A percentile compares a stretch with the other conserved stretches of the same genome.
Conservation (phyloP, 2,888 invertebrate species). For the Criorhina ranunculi region DNA sequence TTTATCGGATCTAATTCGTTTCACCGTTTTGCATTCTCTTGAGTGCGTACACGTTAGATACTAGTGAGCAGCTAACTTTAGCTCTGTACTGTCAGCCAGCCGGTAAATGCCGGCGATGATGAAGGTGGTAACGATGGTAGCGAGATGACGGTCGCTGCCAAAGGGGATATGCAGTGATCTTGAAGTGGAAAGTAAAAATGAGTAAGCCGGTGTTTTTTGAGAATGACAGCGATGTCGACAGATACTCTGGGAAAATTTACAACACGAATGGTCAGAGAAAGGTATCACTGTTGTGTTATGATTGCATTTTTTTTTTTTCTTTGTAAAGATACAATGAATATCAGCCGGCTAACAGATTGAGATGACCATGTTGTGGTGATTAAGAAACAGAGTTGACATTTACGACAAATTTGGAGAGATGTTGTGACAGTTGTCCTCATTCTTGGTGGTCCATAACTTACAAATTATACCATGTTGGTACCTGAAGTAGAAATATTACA, state of each 20-base stretch:
- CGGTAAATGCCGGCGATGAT: slow-evolving; percentile 63
- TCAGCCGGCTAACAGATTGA: slow-evolving; percentile 11
- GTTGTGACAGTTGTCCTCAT: slow-evolving; percentile 28
- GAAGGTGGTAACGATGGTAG: slow-evolving; percentile 28
- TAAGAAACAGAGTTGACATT: slow-evolving; percentile 28
- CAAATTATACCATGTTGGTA: not conserved
- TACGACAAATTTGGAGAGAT: slow-evolving; percentile 15
- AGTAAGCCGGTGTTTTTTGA: slow-evolving; percentile 63
- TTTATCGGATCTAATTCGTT: slow-evolving; percentile 65
- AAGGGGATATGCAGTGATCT: slow-evolving; percentile 62
- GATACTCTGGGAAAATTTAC: slow-evolving; percentile 41
- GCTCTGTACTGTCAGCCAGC: slow-evolving; percentile 45
- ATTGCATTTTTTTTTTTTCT: slow-evolving; percentile 2
- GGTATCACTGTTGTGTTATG: slow-evolving; percentile 29
- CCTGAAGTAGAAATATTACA: not conserved
- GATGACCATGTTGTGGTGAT: slow-evolving; percentile 11
- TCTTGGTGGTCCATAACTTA: slow-evolving; percentile 3
- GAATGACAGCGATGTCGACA: slow-evolving; percentile 17
- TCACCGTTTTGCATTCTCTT: slow-evolving; percentile 50
- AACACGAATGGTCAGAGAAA: slow-evolving; percentile 53
- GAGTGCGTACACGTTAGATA: slow-evolving; percentile 63
- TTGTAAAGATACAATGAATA: slow-evolving; percentile 19
- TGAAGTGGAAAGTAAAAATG: slow-evolving; percentile 75
- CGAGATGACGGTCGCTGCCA: not conserved
- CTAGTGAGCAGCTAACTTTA: slow-evolving; percentile 24